phyloP scores from a whole-genome alignment of 1,140 invertebrate genomes.

The Papilio helenus region DNA sequence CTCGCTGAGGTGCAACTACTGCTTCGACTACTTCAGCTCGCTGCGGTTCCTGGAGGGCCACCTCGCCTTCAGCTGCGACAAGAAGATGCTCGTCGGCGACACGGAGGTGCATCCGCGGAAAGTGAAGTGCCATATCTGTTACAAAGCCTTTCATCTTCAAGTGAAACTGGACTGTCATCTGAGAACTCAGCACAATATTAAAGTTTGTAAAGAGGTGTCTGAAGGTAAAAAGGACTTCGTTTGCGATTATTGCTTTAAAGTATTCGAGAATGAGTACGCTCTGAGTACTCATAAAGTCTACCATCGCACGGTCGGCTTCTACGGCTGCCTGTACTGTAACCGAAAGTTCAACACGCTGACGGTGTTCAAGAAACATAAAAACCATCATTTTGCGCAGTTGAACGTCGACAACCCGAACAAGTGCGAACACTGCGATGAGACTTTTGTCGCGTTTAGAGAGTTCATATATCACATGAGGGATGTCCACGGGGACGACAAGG shows the following conservation, averaged over 20 bases:
- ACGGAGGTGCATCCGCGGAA: slow-evolving; percentile 74
- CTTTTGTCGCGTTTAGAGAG: slow-evolving; percentile 74
- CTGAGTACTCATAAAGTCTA: slow-evolving; percentile 74
- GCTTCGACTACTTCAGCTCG: slow-evolving; percentile 77
- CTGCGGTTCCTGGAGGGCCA: slow-evolving; percentile 78
- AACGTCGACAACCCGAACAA: slow-evolving; percentile 76
- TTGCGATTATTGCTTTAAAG: slow-evolving; percentile 80
- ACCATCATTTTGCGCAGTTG: slow-evolving; percentile 68
- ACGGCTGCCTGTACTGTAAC: slow-evolving; percentile 77
- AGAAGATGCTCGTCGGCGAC: slow-evolving; percentile 75
- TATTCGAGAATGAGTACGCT: slow-evolving; percentile 75
- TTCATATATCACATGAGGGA: slow-evolving; percentile 78
- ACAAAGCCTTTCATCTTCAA: slow-evolving; percentile 79
- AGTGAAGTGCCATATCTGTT: slow-evolving; percentile 77
- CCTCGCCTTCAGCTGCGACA: slow-evolving; percentile 73
- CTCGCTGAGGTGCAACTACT: slow-evolving; percentile 79
- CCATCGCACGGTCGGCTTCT: slow-evolving; percentile 72
- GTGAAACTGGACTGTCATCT: slow-evolving; percentile 81
- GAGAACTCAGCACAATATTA: slow-evolving; percentile 70
- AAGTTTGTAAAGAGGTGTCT: slow-evolving; percentile 58
- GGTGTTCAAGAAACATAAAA: slow-evolving; percentile 76
- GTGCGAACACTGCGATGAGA: slow-evolving; percentile 79
- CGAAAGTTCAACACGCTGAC: slow-evolving; percentile 74
- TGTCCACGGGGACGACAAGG: slow-evolving; percentile 74
- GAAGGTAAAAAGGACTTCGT: slow-evolving; percentile 63